Evolutionary conservation across 2,113 vertebrate species (phyloP).

Genomic region (Butorides virescens): DNA sequence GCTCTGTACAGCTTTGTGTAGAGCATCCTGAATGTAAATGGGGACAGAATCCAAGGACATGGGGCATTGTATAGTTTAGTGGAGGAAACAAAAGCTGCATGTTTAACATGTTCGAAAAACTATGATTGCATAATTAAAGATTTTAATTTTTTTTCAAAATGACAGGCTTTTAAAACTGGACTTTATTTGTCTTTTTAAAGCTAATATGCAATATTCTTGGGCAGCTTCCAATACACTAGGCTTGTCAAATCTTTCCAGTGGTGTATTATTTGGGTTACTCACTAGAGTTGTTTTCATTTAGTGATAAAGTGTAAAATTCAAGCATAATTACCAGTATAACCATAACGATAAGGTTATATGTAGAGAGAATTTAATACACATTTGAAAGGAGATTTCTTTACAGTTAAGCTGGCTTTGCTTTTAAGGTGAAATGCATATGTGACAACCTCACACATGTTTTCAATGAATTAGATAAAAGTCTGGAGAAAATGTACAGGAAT

Average conservation of each 20-base stretch:
- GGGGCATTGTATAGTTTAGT: background rate
- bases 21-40: background rate
- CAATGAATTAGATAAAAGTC: background rate
- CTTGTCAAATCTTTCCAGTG: background rate
- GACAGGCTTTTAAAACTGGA: background rate
- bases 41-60: background rate
- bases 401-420: background rate
- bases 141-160: background rate
- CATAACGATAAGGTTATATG: background rate
- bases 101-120: background rate
- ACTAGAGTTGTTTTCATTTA: background rate
- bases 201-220: background rate
- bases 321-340: background rate
- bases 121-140: background rate
- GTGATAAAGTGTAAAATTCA: background rate
- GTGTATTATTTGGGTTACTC: background rate
- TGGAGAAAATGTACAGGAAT: background rate
- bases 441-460: background rate
- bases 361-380: background rate
- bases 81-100: background rate
- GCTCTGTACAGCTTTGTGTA: background rate
- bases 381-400: background rate
- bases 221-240: background rate
- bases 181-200: background rate
- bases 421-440: background rate